Conservation (phyloP, 1,140 invertebrate species). For the Cyclargus thomasi region DNA sequence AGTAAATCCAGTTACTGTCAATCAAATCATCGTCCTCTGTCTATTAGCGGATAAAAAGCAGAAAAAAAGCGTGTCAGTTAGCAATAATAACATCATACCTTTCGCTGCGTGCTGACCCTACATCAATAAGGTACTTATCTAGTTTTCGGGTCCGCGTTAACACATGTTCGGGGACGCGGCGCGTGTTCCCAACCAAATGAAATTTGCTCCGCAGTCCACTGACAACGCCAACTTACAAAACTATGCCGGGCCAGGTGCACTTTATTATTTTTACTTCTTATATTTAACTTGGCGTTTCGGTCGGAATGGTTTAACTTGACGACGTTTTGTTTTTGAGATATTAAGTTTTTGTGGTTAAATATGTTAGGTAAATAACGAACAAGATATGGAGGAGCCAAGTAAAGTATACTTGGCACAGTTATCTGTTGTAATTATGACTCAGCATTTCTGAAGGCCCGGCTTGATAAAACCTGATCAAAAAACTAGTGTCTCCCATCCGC, state of each 20-base stretch:
- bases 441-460: no score
- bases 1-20: not conserved
- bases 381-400: no score
- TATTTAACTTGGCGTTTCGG: not conserved
- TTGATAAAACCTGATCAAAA: no score
- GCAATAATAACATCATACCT: slow-evolving; percentile 66
- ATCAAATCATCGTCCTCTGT: not conserved
- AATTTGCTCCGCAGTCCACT: slow-evolving; percentile 64
- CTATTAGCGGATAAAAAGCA: not conserved
- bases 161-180: slow-evolving; percentile 60
- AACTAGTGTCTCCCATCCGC: no score
- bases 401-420: no score
- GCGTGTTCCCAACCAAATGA: slow-evolving; percentile 48
- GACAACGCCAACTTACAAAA: slow-evolving; percentile 23
- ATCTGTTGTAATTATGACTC: no score
- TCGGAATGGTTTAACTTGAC: not conserved
- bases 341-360: not conserved
- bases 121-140: slow-evolving; percentile 70
- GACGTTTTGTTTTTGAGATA: not conserved
- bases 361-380: no score
- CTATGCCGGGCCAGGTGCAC: slow-evolving; percentile 30
- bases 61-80: slow-evolving; percentile 34
- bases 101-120: slow-evolving; percentile 66
- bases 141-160: slow-evolving; percentile 71
- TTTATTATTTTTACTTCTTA: slow-evolving; percentile 44